A percentile compares a stretch with the other conserved stretches of the same genome.
Evolutionary conservation across 1,140 invertebrate genomes (phyloP).

Genomic region (Ruditapes philippinarum): DNA sequence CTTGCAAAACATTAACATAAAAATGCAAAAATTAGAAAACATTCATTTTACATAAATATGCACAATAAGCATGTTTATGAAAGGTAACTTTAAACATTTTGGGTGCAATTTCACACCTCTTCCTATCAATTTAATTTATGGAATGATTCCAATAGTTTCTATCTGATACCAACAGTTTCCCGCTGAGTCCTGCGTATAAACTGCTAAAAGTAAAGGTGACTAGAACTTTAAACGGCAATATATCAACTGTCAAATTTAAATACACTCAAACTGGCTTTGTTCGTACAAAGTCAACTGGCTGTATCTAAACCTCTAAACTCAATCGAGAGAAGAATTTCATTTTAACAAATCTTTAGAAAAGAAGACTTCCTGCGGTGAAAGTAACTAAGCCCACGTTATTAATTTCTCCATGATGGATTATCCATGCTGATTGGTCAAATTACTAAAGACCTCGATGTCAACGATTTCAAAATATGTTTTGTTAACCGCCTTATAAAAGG

Average conservation of each 20-base stretch:
- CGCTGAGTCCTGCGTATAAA: not conserved
- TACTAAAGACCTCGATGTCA: conserved; percentile 14
- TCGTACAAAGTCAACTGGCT: not conserved
- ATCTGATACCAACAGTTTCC: not conserved
- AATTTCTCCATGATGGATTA: conserved; percentile 32
- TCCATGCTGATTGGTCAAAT: conserved; percentile 34
- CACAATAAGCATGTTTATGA: not conserved
- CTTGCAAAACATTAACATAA: too few species aligned
- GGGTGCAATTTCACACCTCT: conserved; percentile 13
- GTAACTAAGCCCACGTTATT: conserved; percentile 23
- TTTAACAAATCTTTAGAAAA: conserved; percentile 32
- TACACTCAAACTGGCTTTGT: conserved; percentile 18
- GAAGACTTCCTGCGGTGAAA: not conserved
- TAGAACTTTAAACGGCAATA: conserved; percentile 18
- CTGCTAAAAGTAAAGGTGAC: conserved; percentile 23
- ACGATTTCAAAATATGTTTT: conserved; percentile 17
- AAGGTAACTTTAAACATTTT: not conserved
- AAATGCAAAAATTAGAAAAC: too few species aligned
- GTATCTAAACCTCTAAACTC: not conserved
- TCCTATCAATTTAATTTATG: conserved; percentile 21
- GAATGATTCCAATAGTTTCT: conserved; percentile 12
- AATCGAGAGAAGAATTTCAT: not conserved
- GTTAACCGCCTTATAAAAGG: not conserved
- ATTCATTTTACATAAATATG: not conserved
- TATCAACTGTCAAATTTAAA: conserved; percentile 42